phyloP scores from a whole-genome alignment of 2,113 vertebrate genomes.

The Dasyprocta punctata region DNA sequence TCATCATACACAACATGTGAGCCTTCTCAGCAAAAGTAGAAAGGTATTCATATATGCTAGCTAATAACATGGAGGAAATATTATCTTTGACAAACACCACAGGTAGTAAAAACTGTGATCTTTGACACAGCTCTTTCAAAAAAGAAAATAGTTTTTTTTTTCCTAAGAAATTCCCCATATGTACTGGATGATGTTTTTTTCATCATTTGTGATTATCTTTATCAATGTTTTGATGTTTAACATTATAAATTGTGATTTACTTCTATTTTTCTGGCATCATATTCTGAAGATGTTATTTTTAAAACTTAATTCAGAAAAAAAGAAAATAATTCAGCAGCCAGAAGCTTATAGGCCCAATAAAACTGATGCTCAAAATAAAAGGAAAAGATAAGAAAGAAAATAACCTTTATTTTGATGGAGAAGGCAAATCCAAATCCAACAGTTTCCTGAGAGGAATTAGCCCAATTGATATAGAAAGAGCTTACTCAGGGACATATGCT shows the following conservation, averaged over 20 bases:
- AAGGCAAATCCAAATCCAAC: not conserved
- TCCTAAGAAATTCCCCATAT: not conserved
- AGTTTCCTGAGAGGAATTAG: not conserved
- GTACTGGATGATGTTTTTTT: not conserved
- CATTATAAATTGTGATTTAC: not conserved
- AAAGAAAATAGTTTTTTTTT: not conserved
- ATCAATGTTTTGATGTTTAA: not conserved
- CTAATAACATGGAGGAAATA: not conserved
- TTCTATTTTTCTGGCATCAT: conserved; percentile 16
- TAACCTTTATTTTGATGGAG: not conserved
- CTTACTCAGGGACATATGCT: not conserved
- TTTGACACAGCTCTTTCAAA: conserved; percentile 1
- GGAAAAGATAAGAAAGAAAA: not conserved
- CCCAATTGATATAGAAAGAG: not conserved
- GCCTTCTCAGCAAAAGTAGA: not conserved
- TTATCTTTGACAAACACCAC: not conserved
- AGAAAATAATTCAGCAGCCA: not conserved
- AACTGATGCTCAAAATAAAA: conserved; percentile 21
- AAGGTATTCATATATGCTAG: not conserved
- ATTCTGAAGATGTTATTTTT: not conserved
- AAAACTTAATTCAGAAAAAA: not conserved
- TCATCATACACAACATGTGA: not conserved
- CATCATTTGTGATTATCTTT: not conserved
- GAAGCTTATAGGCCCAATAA: not conserved
- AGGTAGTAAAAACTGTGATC: not conserved